Percentiles rank a stretch among this genome's conserved stretches.
Conservation (phyloP, 2,113 vertebrate species). For the Xerus inauris region DNA sequence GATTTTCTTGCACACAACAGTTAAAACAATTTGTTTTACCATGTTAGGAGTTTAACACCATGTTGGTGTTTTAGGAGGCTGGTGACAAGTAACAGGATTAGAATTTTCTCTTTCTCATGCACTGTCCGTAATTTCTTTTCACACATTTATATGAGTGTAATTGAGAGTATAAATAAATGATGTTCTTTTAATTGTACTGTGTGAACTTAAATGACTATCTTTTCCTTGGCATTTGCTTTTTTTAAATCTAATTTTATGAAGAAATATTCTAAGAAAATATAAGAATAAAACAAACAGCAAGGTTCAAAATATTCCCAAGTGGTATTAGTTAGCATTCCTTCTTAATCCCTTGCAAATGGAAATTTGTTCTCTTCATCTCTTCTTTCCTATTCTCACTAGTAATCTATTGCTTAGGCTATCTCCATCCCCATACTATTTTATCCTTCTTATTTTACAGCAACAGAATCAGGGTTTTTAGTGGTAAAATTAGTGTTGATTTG, state of each 20-base stretch:
- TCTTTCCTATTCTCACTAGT: neutral
- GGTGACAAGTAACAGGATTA: constrained; percentile 38
- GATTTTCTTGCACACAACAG: neutral
- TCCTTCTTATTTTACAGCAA: neutral
- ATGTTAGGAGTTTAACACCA: no score
- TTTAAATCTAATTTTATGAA: no score
- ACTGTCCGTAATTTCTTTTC: constrained; percentile 12
- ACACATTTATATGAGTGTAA: neutral
- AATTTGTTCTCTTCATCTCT: neutral
- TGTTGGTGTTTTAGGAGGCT: constrained; percentile 25
- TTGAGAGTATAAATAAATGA: constrained; percentile 19
- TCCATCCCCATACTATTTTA: neutral
- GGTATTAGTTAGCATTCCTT: neutral
- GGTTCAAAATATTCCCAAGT: neutral
- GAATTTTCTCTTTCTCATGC: neutral
- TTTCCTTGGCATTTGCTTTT: neutral
- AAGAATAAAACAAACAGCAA: neutral
- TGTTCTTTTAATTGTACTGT: neutral
- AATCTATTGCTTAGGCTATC: neutral
- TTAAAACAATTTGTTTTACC: constrained; percentile 47
- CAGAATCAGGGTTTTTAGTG: accelerated
- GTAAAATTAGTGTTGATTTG: neutral
- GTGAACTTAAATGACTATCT: constrained; percentile 35
- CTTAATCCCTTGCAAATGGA: neutral
- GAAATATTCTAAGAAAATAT: neutral